Conservation (phyloP, 2,888 invertebrate species). For the Mesorhabditis sp. region DNA sequence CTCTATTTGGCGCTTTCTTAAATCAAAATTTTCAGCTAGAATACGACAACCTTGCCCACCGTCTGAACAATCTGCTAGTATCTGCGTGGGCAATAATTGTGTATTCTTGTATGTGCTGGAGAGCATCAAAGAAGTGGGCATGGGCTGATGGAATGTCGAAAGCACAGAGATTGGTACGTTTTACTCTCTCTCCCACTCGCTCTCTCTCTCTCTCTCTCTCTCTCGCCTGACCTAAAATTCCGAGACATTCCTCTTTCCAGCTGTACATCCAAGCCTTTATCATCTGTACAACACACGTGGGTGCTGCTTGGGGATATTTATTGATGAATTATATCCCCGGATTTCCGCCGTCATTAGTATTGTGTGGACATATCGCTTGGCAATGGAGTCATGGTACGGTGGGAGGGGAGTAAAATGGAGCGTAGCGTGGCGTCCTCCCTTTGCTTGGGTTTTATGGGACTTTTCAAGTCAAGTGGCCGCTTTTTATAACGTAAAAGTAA, state of each 20-base stretch:
- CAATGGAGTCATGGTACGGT: neutral
- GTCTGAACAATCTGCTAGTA: neutral
- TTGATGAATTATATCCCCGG: neutral
- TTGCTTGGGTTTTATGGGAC: too few species aligned
- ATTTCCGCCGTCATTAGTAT: neutral
- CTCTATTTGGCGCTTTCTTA: too few species aligned
- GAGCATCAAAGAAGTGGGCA: neutral
- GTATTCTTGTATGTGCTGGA: slow-evolving; percentile 1
- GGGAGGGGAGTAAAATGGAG: too few species aligned
- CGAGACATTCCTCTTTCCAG: neutral
- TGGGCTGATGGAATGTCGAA: neutral
- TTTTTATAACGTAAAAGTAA: too few species aligned
- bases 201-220: too few species aligned
- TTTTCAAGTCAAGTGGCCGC: too few species aligned
- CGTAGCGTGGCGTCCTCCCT: too few species aligned
- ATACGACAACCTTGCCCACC: neutral
- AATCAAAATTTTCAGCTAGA: too few species aligned
- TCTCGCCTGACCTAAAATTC: too few species aligned
- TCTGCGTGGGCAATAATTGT: neutral
- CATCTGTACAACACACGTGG: neutral
- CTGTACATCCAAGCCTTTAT: slow-evolving; percentile 1
- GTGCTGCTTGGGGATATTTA: neutral
- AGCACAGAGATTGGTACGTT: neutral
- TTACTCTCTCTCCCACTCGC: too few species aligned
- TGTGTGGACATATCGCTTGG: neutral